Base-by-base conservation (phyloP, 2,888 invertebrate genomes). In the Lithophane semibrunnea region DNA sequence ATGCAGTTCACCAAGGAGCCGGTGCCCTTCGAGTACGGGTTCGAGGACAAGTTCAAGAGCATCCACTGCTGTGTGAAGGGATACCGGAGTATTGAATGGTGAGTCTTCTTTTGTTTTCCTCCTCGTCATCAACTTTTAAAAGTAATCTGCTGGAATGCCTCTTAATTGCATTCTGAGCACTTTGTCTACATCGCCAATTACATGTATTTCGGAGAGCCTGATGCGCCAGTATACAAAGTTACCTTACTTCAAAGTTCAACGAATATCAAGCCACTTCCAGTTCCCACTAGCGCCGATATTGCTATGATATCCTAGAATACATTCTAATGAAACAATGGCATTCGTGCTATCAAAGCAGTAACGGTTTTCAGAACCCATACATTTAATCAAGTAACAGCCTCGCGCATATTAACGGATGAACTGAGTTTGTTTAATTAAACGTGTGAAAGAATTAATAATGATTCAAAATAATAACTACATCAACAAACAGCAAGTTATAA, bases 31-130 rank as follows among this genome's bases (percentile, higher is more conserved):
- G 98, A 98, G 89, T 98, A 97, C 92, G 98, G 98, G 18, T 97
- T 98, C 87, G 97, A 97, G 78, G 97, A 97, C 77, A 97, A 97
- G 81, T 98, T 98, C 95, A 98, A 98, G 93, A 98, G 98, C 83
- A 97, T 98, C 66, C 98, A 98, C 92, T 98, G 98, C 94, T 98
- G 98, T 92, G 97, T 98, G 73, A 97, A 98, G 90, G 98, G 98
- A 83, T 98, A 98, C 92, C 95, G 98, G 82, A 98, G 98, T 93
- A 98, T 98, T 88, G 98, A 98, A 97, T 98, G 98, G 98, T 98
- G 90, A 97, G 98, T 97, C 29, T 61, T 42, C 2, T 60, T 52
- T 66, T 37, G 1, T 21, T 29, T 37, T 67, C 21, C 29, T 37
- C 56, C 3, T n/a, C 42, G 16, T 68, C n/a, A 42, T 56, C n/a